Conservation (phyloP, 2,888 invertebrate species). For the Acleris cristana region DNA sequence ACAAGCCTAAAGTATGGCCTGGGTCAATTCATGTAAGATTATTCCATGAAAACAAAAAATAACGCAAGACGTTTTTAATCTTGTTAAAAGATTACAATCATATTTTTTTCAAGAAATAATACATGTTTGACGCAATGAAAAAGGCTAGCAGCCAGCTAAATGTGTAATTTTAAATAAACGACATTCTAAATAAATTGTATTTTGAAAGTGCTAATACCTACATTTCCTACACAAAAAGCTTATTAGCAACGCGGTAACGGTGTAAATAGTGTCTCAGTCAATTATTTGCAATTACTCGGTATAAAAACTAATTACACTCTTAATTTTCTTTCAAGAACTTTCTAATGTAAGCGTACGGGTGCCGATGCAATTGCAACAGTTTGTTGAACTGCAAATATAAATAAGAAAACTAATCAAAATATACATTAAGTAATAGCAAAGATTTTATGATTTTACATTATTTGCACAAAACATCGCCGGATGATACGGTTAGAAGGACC, state of each 20-base stretch:
- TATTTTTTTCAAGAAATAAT: too few species aligned
- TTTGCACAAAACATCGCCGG: background rate
- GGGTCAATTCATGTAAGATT: too few species aligned
- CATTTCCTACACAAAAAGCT: background rate
- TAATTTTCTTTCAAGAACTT: slow-evolving; percentile 27
- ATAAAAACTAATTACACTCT: slow-evolving; percentile 18
- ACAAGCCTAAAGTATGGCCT: too few species aligned
- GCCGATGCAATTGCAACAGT: slow-evolving; percentile 9
- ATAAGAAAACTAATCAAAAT: too few species aligned
- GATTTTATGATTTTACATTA: too few species aligned
- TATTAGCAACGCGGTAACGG: slow-evolving; percentile 14
- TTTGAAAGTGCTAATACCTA: slow-evolving; percentile 11
- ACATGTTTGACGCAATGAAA: too few species aligned
- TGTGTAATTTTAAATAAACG: background rate
- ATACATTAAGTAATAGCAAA: too few species aligned
- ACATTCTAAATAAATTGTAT: background rate
- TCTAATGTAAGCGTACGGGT: slow-evolving; percentile 15
- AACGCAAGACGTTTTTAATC: too few species aligned
- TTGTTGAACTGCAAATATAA: background rate
- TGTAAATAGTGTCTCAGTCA: slow-evolving; percentile 3
- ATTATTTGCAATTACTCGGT: slow-evolving; percentile 29
- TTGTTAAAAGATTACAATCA: too few species aligned
- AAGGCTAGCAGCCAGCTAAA: too few species aligned
- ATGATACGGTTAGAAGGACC: background rate
- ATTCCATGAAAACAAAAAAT: too few species aligned